phyloP scores from a whole-genome alignment of 1,140 invertebrate species.

The Eumaeus atala region DNA sequence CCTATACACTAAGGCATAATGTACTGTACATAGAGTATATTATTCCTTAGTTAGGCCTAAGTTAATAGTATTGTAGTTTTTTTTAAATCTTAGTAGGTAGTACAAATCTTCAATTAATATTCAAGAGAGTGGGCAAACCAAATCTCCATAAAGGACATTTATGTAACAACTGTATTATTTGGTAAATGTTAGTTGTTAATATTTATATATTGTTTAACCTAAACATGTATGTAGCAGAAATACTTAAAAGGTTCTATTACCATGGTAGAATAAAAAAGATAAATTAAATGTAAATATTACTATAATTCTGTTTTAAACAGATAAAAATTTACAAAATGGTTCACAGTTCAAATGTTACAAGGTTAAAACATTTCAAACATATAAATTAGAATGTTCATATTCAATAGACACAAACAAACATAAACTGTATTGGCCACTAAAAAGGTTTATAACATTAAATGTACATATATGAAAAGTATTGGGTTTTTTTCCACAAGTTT shows the following conservation, averaged over 20 bases:
- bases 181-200: too few species aligned
- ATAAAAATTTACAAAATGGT: too few species aligned
- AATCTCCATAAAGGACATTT: too few species aligned
- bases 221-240: not conserved
- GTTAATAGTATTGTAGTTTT: not conserved
- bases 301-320: too few species aligned
- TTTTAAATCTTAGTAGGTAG: not conserved
- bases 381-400: not conserved
- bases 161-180: too few species aligned
- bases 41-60: not conserved
- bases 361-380: not conserved
- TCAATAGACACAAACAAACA: not conserved
- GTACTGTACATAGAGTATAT: too few species aligned
- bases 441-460: conserved; percentile 3
- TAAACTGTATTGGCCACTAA: conserved; percentile 2
- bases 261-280: not conserved
- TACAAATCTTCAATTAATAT: not conserved
- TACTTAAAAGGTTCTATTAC: conserved; percentile 5
- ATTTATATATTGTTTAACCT: too few species aligned
- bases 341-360: too few species aligned
- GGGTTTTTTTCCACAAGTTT: too few species aligned
- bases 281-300: too few species aligned
- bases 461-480: conserved; percentile 6
- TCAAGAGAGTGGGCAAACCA: not conserved
- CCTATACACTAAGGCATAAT: too few species aligned